These are phyloP conservation scores for Neoseiulus cucumeris DNA, from an alignment of 1,140 invertebrate species.

Conservation along the genomic window DNA sequence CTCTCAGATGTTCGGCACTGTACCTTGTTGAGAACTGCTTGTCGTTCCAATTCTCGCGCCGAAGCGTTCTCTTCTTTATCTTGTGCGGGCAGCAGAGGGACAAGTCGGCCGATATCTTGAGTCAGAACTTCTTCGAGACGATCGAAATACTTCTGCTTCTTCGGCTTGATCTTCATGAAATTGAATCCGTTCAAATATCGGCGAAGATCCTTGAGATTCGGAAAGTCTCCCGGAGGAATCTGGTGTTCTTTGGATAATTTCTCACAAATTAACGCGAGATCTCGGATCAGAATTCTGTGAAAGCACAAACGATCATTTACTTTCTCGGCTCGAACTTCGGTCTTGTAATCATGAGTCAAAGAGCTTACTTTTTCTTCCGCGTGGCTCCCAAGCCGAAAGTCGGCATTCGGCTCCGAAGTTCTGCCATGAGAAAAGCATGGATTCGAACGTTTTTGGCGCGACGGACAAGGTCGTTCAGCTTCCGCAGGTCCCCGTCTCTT, in stretches of 20 bases:
- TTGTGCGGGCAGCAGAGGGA: background rate
- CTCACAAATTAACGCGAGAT: background rate
- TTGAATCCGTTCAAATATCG: background rate
- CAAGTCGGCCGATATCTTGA: background rate
- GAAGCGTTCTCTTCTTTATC: background rate
- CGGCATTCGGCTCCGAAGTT: background rate
- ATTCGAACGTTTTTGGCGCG: background rate
- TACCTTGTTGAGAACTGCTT: background rate
- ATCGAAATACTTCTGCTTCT: constrained; percentile 6
- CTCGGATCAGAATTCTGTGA: background rate
- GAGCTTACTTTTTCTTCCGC: background rate
- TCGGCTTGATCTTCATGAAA: background rate
- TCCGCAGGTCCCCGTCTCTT: background rate
- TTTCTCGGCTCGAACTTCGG: no score
- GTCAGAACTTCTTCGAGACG: background rate
- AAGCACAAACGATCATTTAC: no score
- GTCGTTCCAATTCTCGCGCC: background rate
- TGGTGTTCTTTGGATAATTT: background rate
- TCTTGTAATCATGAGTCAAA: background rate
- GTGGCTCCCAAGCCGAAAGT: background rate
- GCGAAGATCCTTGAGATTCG: background rate
- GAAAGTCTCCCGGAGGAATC: background rate
- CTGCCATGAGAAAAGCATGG: background rate
- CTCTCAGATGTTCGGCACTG: background rate
- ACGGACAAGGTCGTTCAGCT: constrained; percentile 3